These are phyloP conservation scores for Mixornis gularis DNA, from an alignment of 2,113 vertebrate species.

Conservation along the genomic window DNA sequence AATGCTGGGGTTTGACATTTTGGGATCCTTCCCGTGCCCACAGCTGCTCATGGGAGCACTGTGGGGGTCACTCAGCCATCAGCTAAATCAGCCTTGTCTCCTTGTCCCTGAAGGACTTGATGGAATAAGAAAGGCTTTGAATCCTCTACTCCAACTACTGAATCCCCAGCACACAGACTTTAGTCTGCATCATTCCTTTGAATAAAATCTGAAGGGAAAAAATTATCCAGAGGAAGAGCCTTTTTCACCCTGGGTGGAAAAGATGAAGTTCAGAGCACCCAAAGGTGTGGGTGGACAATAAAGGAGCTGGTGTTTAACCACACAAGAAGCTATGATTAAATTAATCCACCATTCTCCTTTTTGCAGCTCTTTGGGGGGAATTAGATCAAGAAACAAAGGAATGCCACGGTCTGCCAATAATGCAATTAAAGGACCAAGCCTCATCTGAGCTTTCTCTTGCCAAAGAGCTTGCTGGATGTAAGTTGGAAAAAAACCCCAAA, in stretches of 20 bases:
- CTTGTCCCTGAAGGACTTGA: background rate
- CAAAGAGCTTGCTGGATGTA: background rate
- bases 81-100: background rate
- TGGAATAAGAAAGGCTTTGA: background rate
- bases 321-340: conserved; percentile 39
- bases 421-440: conserved; percentile 37
- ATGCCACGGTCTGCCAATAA: conserved; percentile 40
- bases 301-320: conserved; percentile 3
- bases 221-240: background rate
- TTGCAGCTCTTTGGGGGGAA: conserved; percentile 32
- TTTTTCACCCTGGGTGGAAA: background rate
- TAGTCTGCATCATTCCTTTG: background rate
- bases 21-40: background rate
- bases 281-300: background rate
- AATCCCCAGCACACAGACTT: background rate
- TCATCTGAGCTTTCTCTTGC: conserved; percentile 37
- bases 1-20: background rate
- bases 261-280: background rate
- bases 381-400: conserved; percentile 51
- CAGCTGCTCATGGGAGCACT: background rate
- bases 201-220: background rate
- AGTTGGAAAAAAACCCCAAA: background rate
- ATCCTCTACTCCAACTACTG: background rate
- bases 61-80: background rate
- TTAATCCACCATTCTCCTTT: conserved; percentile 42